Evolutionary conservation across 2,888 invertebrate species (phyloP), one percentile per base, ranked within the genome.

Genomic region (Ectobius pallidus): DNA sequence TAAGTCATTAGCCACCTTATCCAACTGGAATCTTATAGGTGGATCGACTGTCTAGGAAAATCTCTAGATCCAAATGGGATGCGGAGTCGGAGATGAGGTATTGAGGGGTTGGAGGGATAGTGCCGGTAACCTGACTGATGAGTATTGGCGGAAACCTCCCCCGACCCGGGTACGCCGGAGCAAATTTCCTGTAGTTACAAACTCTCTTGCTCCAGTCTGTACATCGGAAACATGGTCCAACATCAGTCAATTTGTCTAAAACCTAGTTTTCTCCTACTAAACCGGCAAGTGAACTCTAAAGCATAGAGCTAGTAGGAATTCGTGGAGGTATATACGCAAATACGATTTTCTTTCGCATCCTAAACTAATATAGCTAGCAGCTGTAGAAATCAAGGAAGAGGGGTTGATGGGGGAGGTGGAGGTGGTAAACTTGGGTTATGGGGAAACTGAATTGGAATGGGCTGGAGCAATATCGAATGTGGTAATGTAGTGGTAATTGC

Each of bases 381-480:
- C 61, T 34, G 68, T 52, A 58, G 55, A 44, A 55, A 49, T 27
- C 46, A 44, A 20, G 25, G 58, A n/a, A n/a, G 34, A 25, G 70
- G 73, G 65, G 18, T 65, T 18, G 34, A 67, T 39, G 72, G 34
- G 34, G n/a, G 39, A 55, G 68, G 55, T 44, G 61, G 67, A 22
- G 27, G 39, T 39, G 70, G 74, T 61, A 73, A 68, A 34, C 65
- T 63, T 63, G 63, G 63, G 39, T 63, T 39, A 63, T 32, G 42
- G 63, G n/a, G 42, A 63, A 63, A 63, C 63, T 63, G 42, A 63
- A 63, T 63, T 58, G 42, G 71, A 69, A 62, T 62, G 71, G 61
- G 72, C 44, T 30, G 32, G 62, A 49, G 68, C 72, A 72, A 78
- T 78, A 79, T 80, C 78, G 78, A 77, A 77, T 77, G 74, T 73